These are phyloP conservation scores for Chrysaora quinquecirrha DNA, from an alignment of 30 jellyfish, hydroid and myxozoan species.

Conservation along the genomic window DNA sequence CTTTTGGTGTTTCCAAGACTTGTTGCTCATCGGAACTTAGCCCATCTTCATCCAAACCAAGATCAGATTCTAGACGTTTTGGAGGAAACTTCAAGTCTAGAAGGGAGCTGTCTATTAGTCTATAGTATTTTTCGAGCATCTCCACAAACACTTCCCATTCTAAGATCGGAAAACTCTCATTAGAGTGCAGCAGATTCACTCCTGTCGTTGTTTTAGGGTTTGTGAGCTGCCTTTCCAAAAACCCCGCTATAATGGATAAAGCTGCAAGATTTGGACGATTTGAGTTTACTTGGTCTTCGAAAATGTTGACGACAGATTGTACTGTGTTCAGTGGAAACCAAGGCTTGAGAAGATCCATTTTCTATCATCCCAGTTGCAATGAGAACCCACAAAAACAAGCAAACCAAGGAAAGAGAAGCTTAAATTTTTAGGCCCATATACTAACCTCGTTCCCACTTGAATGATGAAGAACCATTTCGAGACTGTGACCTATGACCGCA, in stretches of 20 bases:
- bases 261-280: conserved; percentile 51
- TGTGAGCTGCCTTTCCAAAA: conserved; percentile 59
- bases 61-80: neutral
- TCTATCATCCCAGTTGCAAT: too few species aligned
- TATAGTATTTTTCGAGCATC: conserved; percentile 9
- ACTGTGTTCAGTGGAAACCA: conserved; percentile 53
- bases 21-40: too few species aligned
- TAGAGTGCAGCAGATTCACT: neutral
- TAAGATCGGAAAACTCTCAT: conserved; percentile 49
- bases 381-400: too few species aligned
- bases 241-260: conserved; percentile 70
- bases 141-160: conserved; percentile 10
- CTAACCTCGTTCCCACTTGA: too few species aligned
- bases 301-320: conserved; percentile 35
- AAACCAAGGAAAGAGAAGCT: too few species aligned
- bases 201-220: neutral
- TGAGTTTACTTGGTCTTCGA: conserved; percentile 24
- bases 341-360: neutral
- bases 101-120: conserved; percentile 8
- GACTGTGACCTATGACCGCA: too few species aligned
- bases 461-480: too few species aligned
- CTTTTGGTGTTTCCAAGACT: too few species aligned
- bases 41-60: too few species aligned
- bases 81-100: neutral
- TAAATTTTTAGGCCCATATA: too few species aligned